phyloP scores from a whole-genome alignment of 2,797 vertebrate species.

The Siniperca scherzeri region DNA sequence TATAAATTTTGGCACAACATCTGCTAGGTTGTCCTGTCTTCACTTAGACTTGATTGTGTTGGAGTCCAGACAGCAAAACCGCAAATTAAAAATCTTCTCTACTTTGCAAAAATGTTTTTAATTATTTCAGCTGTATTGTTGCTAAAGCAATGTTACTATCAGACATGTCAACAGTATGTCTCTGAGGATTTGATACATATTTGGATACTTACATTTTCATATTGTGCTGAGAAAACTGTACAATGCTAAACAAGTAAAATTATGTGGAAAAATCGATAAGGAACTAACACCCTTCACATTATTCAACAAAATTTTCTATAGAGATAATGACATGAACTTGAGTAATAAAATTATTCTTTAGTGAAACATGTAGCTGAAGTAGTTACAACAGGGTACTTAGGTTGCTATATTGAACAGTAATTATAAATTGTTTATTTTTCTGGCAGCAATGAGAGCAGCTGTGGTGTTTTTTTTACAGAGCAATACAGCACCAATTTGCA shows the following conservation, averaged over 20 bases:
- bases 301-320: not conserved
- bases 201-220: not conserved
- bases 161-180: not conserved
- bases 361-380: not conserved
- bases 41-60: constrained; percentile 33
- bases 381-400: not conserved
- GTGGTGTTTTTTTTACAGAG: constrained; percentile 12
- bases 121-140: constrained; percentile 12
- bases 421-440: constrained; percentile 3
- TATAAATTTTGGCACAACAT: constrained; percentile 53
- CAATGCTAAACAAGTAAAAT: not conserved
- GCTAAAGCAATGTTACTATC: not conserved
- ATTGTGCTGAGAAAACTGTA: not conserved
- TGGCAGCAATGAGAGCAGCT: constrained; percentile 24
- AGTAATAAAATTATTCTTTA: not conserved
- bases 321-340: not conserved
- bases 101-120: constrained; percentile 4
- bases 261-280: not conserved
- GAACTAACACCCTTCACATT: not conserved
- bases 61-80: constrained; percentile 21
- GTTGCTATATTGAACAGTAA: not conserved
- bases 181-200: not conserved
- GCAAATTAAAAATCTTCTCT: constrained; percentile 21
- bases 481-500: constrained; percentile 2
- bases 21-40: constrained; percentile 42